phyloP scores from a whole-genome alignment of 2,888 invertebrate genomes.

The Hyposoter dolosus region DNA sequence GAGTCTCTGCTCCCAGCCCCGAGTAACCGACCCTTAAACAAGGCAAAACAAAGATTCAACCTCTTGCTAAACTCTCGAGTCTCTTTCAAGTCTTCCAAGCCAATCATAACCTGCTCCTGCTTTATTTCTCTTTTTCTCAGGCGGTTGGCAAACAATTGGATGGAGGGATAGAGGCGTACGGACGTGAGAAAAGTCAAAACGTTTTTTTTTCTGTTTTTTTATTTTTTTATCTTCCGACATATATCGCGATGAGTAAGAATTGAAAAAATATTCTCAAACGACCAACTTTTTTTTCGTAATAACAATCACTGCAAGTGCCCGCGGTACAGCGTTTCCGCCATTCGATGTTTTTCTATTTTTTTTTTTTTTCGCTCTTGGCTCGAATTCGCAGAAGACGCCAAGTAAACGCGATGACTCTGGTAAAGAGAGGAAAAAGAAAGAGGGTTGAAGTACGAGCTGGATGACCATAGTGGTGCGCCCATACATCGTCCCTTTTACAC shows the following conservation, averaged over 20 bases:
- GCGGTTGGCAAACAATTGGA: neutral
- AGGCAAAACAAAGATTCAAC: slow-evolving; percentile 64
- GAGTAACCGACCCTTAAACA: slow-evolving; percentile 29
- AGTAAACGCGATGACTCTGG: neutral
- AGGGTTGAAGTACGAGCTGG: slow-evolving; percentile 34
- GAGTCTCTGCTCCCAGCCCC: slow-evolving; percentile 18
- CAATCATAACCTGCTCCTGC: neutral
- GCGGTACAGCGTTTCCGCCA: neutral
- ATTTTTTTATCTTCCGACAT: neutral
- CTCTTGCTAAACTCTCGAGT: slow-evolving; percentile 50
- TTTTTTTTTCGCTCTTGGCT: neutral
- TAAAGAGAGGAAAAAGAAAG: neutral
- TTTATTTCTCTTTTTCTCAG: neutral
- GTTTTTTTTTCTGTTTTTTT: neutral
- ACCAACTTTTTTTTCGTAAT: neutral
- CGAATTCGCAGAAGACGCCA: slow-evolving; percentile 50
- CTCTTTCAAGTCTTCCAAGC: slow-evolving; percentile 6
- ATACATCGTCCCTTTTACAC: slow-evolving; percentile 50
- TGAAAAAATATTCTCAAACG: neutral
- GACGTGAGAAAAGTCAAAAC: neutral
- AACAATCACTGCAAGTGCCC: neutral
- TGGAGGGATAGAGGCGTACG: too few species aligned
- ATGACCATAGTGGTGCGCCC: slow-evolving; percentile 52
- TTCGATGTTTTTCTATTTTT: neutral
- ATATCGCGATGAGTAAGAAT: neutral